Evolutionary conservation across 2,113 vertebrate genomes (phyloP).

Genomic region (Proteles cristata): DNA sequence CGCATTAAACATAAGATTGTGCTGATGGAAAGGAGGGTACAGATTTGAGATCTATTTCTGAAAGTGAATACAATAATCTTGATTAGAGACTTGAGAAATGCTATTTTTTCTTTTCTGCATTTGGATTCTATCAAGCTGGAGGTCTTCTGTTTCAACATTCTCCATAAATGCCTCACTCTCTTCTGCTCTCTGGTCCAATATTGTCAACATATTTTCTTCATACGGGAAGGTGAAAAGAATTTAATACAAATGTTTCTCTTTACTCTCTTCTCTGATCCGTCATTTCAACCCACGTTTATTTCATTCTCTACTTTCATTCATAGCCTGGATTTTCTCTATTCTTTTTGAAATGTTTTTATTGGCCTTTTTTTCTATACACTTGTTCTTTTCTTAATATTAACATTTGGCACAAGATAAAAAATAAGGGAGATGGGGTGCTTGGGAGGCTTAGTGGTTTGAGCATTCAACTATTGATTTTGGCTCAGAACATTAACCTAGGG

Average conservation of each 20-base stretch:
- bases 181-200: not conserved
- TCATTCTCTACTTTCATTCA: not conserved
- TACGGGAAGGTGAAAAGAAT: not conserved
- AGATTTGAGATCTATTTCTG: slow-evolving; percentile 18
- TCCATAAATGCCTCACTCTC: not conserved
- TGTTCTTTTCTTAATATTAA: not conserved
- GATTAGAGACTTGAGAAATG: not conserved
- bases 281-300: not conserved
- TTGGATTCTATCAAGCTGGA: not conserved
- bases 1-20: not conserved
- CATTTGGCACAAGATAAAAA: not conserved
- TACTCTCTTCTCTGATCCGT: not conserved
- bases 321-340: not conserved
- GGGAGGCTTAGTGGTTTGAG: too few relatives aligned
- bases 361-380: not conserved
- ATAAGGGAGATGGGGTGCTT: too few relatives aligned
- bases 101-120: not conserved
- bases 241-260: not conserved
- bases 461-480: too few relatives aligned
- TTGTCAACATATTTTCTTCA: not conserved
- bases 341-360: not conserved
- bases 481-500: too few relatives aligned
- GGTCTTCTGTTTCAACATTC: not conserved
- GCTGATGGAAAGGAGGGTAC: not conserved
- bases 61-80: not conserved